Evolutionary conservation across 1,140 invertebrate species (phyloP).

Genomic region (Drosophila rufa): DNA sequence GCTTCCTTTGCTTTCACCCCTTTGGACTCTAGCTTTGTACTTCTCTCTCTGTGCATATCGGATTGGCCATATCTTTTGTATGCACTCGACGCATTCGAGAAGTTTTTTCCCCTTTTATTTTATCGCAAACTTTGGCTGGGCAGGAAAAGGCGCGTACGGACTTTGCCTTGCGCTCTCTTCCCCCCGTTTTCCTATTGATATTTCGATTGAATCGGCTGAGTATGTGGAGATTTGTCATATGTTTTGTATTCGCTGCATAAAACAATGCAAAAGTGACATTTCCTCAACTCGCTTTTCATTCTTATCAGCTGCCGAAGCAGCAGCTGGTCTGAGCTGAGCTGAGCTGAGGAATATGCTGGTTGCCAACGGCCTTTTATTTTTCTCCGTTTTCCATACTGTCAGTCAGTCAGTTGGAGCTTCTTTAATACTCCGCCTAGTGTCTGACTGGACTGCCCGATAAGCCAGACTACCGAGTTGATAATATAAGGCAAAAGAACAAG

Average conservation of each 20-base stretch:
- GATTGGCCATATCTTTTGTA: slow-evolving; percentile 71
- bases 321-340: slow-evolving; percentile 12
- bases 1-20: slow-evolving; percentile 19
- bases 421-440: slow-evolving; percentile 21
- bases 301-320: slow-evolving; percentile 52
- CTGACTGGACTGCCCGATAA: slow-evolving; percentile 39
- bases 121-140: slow-evolving; percentile 77
- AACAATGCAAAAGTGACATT: slow-evolving; percentile 76
- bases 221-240: slow-evolving; percentile 39
- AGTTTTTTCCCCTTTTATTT: slow-evolving; percentile 54
- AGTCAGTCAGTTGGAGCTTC: background rate
- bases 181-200: slow-evolving; percentile 18
- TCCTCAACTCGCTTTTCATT: slow-evolving; percentile 61
- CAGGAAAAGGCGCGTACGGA: slow-evolving; percentile 78
- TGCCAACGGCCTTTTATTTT: slow-evolving; percentile 13
- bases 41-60: slow-evolving; percentile 49
- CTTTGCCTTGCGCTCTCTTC: slow-evolving; percentile 51
- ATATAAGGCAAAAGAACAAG: slow-evolving; percentile 45
- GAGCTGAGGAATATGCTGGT: slow-evolving; percentile 31
- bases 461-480: slow-evolving; percentile 34
- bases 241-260: slow-evolving; percentile 66
- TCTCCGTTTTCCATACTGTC: slow-evolving; percentile 14
- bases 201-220: slow-evolving; percentile 14
- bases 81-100: slow-evolving; percentile 73
- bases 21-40: background rate